A percentile compares a stretch with the other conserved stretches of the same genome.
These are phyloP conservation scores for Hylomyscus alleni DNA, from an alignment of 2,797 vertebrate genomes.

Conservation along the genomic window DNA sequence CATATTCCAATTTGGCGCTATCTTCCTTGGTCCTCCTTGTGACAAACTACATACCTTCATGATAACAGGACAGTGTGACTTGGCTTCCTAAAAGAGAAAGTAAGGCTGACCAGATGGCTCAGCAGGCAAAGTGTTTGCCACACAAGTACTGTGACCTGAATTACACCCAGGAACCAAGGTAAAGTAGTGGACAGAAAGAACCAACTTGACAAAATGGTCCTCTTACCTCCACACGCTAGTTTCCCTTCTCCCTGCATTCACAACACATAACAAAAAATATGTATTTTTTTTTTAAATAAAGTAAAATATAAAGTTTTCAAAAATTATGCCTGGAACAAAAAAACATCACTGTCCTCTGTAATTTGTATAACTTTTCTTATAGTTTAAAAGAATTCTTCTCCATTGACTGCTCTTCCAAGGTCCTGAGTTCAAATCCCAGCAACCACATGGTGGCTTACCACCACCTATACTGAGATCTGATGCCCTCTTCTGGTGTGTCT, in stretches of 20 bases:
- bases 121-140: background rate
- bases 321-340: constrained; percentile 18
- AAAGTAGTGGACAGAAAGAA: background rate
- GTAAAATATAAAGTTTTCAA: background rate
- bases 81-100: constrained; percentile 39
- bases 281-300: background rate
- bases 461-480: too few relatives aligned
- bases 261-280: background rate
- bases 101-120: background rate
- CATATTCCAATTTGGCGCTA: background rate
- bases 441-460: too few relatives aligned
- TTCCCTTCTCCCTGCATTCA: background rate
- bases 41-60: background rate
- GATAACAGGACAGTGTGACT: background rate
- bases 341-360: background rate
- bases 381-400: constrained; percentile 26
- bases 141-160: background rate
- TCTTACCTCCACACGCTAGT: background rate
- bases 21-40: background rate
- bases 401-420: too few relatives aligned
- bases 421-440: too few relatives aligned
- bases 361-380: background rate
- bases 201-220: background rate
- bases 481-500: too few relatives aligned
- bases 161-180: background rate